Conservation (phyloP, 53 echinoderm and acorn worm genomes). For the Temnopleurus reevesii region DNA sequence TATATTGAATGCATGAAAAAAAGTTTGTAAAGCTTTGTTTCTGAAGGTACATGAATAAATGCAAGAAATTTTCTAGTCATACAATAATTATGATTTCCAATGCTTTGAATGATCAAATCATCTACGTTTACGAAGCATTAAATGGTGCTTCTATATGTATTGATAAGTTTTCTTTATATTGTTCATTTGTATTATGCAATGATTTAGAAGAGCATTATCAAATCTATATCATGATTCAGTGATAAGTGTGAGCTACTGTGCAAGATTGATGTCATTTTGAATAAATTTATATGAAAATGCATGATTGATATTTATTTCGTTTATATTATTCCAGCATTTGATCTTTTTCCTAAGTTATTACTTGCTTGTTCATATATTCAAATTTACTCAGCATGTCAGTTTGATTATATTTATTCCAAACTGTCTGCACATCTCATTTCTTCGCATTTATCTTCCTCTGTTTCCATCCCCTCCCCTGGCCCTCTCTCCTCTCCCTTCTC, state of each 20-base stretch:
- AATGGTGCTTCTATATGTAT: too few species aligned
- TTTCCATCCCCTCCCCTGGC: not conserved
- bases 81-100: not conserved
- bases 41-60: too few species aligned
- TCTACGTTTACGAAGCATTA: not conserved
- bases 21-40: too few species aligned
- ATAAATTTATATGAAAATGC: slow-evolving; percentile 7
- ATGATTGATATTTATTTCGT: not conserved
- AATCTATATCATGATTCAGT: too few species aligned
- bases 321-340: not conserved
- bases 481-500: not conserved
- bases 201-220: too few species aligned
- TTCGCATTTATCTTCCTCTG: not conserved
- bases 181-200: too few species aligned
- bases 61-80: not conserved
- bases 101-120: not conserved
- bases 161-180: too few species aligned
- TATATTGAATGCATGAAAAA: too few species aligned
- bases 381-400: not conserved
- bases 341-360: too few species aligned
- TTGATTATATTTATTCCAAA: not conserved
- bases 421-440: not conserved
- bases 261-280: not conserved
- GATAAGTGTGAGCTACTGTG: too few species aligned
- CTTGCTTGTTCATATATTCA: too few species aligned